Evolutionary conservation across 2,113 vertebrate genomes (phyloP).

Genomic region (Nibea albiflora): DNA sequence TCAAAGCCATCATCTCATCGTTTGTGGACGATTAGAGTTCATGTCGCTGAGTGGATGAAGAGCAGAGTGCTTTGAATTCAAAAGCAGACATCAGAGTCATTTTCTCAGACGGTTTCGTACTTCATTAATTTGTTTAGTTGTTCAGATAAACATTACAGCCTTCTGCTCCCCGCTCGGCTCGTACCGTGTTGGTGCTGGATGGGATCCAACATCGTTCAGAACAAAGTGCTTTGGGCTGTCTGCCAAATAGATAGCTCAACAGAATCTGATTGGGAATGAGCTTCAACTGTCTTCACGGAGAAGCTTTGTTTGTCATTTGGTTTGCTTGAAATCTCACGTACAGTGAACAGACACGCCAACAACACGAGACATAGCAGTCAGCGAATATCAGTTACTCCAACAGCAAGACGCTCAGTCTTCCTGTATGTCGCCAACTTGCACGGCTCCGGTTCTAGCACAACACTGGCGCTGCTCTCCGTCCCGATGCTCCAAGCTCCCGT

Average conservation of each 20-base stretch:
- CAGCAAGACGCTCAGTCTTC: no score
- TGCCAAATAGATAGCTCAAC: neutral
- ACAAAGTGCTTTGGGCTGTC: neutral
- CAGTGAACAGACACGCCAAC: neutral
- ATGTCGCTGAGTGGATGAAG: neutral
- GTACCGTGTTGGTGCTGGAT: neutral
- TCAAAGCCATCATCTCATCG: neutral
- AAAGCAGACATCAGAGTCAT: neutral
- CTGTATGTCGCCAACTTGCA: no score
- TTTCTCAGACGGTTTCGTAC: neutral
- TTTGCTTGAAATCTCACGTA: conserved; percentile 6
- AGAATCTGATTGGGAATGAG: neutral
- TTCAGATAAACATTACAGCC: neutral
- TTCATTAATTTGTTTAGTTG: neutral
- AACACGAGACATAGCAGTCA: no score
- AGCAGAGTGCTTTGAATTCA: neutral
- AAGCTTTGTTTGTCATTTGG: conserved; percentile 6
- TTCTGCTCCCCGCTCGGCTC: neutral
- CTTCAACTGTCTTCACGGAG: neutral
- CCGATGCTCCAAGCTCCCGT: no score
- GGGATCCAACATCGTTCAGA: no score
- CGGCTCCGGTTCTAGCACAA: no score
- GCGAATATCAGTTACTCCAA: no score
- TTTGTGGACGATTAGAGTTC: neutral
- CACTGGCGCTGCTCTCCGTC: no score